Base-by-base conservation (phyloP, 2,113 vertebrate genomes). In the Oncorhynchus nerka region DNA sequence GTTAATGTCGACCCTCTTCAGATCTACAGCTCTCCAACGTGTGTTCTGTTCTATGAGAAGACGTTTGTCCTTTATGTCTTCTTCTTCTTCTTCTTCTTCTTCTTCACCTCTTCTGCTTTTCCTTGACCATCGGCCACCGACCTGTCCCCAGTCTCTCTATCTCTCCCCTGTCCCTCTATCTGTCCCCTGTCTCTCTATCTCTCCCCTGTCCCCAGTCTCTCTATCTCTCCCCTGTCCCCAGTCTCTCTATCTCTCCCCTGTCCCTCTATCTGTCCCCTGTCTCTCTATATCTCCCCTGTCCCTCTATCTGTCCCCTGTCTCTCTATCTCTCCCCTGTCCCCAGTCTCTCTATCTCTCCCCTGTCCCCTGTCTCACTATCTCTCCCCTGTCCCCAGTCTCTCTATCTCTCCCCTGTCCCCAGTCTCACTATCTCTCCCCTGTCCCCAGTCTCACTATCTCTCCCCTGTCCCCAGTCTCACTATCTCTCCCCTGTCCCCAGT, bases 11-110 rank as follows among this genome's bases (percentile, higher is more conserved):
- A 72, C 79, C 83, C 80, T 73, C 87, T 85, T 74, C 79, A 20
- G 85, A 89, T 92, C 89, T 84, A 74, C 79, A 89, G 88, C 87
- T 87, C 77, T 77, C 61, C 1, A 82, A 80, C 83, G 69, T 83
- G 83, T 85, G 85, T 85, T 86, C 84, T 80, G 84, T 55, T 19
- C 51, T 0, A 87, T 83, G 79, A 90, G 86, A 88, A 80, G 87
- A 86, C 26, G 73, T 76, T 76, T 86, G 80, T 80, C 79, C 68
- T 73, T 75, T 68, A 19, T 69, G 11, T 51, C 55, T 81, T 73
- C 39, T 16, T 79, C 69, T 48, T 73, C 48, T 16, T 79, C 32
- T 65, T 15, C 72, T 79, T 77, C 39, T 16, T 79, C 69, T 48
- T 73, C 48, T 16, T 73, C 79, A 79, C 66, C 0, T 79, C 32